These are phyloP conservation scores for Casuarius casuarius DNA, from an alignment of 2,113 vertebrate genomes.

Conservation along the genomic window DNA sequence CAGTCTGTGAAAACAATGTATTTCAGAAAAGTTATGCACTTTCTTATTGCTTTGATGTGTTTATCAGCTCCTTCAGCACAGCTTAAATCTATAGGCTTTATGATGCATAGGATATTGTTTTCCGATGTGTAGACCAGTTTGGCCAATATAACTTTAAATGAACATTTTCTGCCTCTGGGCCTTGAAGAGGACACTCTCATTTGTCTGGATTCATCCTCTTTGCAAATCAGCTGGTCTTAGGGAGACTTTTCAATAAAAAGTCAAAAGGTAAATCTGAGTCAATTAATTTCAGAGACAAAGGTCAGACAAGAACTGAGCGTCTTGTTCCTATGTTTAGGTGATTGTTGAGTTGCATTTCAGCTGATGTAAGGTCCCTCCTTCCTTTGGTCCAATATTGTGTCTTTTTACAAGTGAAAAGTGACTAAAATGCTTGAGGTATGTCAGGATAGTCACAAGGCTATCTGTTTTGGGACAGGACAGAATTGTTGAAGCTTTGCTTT, in stretches of 20 bases:
- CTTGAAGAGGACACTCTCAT: background rate
- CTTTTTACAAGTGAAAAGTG: background rate
- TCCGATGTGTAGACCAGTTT: background rate
- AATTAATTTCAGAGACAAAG: background rate
- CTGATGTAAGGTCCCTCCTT: background rate
- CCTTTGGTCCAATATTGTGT: background rate
- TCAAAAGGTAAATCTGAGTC: fast-evolving
- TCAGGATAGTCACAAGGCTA: background rate
- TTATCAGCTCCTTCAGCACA: background rate
- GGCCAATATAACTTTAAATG: background rate
- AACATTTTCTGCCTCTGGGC: background rate
- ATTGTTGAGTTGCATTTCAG: background rate
- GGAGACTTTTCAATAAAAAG: background rate
- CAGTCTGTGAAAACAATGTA: background rate
- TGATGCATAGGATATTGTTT: background rate
- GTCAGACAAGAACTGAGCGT: background rate
- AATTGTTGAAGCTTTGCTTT: background rate
- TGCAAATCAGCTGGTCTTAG: background rate
- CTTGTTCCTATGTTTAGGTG: fast-evolving
- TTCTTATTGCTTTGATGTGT: background rate
- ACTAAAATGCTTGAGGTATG: background rate
- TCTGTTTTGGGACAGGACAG: background rate
- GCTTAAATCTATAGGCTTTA: background rate
- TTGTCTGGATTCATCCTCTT: background rate
- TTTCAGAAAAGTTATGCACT: background rate